Conservation (phyloP, 2,113 vertebrate species). For the Haemorhous mexicanus region DNA sequence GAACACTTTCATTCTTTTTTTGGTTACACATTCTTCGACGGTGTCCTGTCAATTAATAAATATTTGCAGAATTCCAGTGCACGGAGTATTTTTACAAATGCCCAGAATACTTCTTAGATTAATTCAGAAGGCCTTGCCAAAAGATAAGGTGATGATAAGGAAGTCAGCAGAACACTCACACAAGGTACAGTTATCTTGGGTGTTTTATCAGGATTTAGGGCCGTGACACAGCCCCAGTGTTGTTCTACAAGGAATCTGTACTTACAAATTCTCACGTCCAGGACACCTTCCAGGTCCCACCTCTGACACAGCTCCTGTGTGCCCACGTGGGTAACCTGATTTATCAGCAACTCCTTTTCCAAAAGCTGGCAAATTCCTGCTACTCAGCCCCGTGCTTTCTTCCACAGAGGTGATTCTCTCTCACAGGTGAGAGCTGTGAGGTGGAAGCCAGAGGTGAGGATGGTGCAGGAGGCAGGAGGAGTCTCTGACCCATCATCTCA, state of each 20-base stretch:
- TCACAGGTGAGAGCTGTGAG: background rate
- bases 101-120: constrained; percentile 59
- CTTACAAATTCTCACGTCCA: background rate
- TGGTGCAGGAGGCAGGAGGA: background rate
- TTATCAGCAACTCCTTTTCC: background rate
- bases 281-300: background rate
- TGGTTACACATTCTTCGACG: background rate
- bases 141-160: constrained; percentile 27
- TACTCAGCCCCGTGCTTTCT: background rate
- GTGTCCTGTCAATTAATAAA: constrained; percentile 20
- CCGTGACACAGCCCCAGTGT: background rate
- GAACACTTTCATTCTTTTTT: background rate
- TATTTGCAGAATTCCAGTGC: constrained; percentile 49
- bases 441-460: background rate
- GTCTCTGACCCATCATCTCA: background rate
- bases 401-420: background rate
- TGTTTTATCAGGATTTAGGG: background rate
- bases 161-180: background rate
- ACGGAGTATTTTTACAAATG: constrained; percentile 2
- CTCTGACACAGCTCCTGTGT: background rate
- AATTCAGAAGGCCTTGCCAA: constrained; percentile 15
- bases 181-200: background rate
- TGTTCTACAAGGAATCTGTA: background rate
- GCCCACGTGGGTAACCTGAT: rapidly evolving
- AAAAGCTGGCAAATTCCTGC: background rate